Percentiles rank a stretch among this genome's conserved stretches.
These are phyloP conservation scores for Orthonyx spaldingii DNA, from an alignment of 2,113 vertebrate species.

Conservation along the genomic window DNA sequence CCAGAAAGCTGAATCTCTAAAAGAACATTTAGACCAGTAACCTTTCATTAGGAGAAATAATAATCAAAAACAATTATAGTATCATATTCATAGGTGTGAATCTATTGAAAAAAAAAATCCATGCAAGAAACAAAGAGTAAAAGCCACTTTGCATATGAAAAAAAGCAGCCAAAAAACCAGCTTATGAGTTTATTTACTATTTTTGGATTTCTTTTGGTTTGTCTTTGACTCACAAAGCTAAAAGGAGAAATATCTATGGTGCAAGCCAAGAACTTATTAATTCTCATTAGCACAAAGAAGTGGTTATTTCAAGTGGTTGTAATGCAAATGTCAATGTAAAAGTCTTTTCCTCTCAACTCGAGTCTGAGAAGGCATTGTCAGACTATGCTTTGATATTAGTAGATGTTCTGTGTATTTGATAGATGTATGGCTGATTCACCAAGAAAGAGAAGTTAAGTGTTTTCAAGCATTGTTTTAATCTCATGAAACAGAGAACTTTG, in stretches of 20 bases:
- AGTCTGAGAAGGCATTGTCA: not conserved
- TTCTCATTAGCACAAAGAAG: not conserved
- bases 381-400: not conserved
- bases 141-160: not conserved
- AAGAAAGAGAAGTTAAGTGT: not conserved
- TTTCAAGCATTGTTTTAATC: not conserved
- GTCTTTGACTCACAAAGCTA: not conserved
- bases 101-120: not conserved
- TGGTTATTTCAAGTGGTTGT: not conserved
- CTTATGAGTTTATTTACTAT: not conserved
- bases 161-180: not conserved
- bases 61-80: not conserved
- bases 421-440: not conserved
- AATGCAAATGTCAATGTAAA: not conserved
- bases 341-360: not conserved
- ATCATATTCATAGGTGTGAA: not conserved
- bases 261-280: not conserved
- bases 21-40: not conserved
- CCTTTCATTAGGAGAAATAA: not conserved
- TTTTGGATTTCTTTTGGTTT: constrained; percentile 11
- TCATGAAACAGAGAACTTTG: not conserved
- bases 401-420: not conserved
- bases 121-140: not conserved
- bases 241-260: not conserved
- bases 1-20: not conserved